A percentile compares a stretch with the other conserved stretches of the same genome.
phyloP scores from a whole-genome alignment of 2,797 vertebrate genomes.

The Sebastes diaconus region DNA sequence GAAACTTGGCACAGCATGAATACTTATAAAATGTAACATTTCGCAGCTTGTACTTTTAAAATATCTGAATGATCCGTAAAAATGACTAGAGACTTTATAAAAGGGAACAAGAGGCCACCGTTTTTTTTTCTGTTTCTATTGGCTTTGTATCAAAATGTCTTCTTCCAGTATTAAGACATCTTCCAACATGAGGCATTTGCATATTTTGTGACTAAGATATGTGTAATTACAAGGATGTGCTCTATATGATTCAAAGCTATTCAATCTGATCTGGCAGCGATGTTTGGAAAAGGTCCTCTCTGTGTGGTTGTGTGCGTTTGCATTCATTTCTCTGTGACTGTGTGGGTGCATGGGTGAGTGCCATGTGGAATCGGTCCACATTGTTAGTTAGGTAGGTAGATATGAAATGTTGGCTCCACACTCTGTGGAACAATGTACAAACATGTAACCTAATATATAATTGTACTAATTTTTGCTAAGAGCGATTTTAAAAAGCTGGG shows the following conservation, averaged over 20 bases:
- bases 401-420: slow-evolving; percentile 9
- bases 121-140: slow-evolving; percentile 20
- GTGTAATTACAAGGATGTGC: slow-evolving; percentile 53
- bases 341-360: slow-evolving; percentile 49
- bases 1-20: slow-evolving; percentile 78
- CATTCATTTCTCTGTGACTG: slow-evolving; percentile 18
- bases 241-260: slow-evolving; percentile 31
- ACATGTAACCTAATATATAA: not conserved
- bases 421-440: not conserved
- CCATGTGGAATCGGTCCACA: slow-evolving; percentile 47
- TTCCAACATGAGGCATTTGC: slow-evolving; percentile 40
- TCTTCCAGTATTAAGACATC: slow-evolving; percentile 16
- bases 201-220: slow-evolving; percentile 49
- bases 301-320: slow-evolving; percentile 28
- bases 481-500: not conserved
- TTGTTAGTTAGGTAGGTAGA: slow-evolving; percentile 33
- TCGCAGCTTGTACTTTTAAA: slow-evolving; percentile 65
- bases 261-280: slow-evolving; percentile 43
- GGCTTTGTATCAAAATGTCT: slow-evolving; percentile 51
- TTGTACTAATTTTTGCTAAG: not conserved
- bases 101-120: slow-evolving; percentile 47
- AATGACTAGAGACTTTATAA: slow-evolving; percentile 57
- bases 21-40: slow-evolving; percentile 67
- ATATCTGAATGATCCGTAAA: slow-evolving; percentile 72
- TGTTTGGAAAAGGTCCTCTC: slow-evolving; percentile 18